Conservation (phyloP, 2,113 vertebrate species). For the Otocyon megalotis region DNA sequence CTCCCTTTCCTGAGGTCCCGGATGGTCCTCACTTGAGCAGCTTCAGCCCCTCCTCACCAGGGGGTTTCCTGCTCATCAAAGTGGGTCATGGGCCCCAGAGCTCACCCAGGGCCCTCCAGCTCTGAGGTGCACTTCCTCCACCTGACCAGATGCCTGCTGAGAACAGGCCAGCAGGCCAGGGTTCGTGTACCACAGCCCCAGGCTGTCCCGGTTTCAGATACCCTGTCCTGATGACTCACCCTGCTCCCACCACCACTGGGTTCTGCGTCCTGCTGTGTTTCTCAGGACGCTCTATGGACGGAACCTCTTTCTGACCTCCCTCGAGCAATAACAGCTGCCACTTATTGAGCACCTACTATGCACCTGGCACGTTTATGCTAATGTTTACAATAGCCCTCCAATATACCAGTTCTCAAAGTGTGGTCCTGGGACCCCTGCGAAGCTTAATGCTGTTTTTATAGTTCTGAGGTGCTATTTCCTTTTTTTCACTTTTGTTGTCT, state of each 20-base stretch:
- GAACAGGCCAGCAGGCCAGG: neutral
- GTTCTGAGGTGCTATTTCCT: neutral
- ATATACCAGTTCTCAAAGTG: conserved; percentile 48
- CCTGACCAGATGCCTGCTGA: neutral
- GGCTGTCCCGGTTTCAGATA: neutral
- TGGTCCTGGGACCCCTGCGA: neutral
- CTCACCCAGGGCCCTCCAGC: neutral
- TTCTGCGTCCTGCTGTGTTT: neutral
- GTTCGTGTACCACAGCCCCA: neutral
- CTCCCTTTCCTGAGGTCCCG: neutral
- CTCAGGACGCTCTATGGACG: neutral
- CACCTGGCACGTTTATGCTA: neutral
- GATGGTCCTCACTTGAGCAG: neutral
- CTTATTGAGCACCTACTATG: conserved; percentile 36
- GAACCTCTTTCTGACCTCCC: neutral
- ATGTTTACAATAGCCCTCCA: neutral
- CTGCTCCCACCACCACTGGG: neutral
- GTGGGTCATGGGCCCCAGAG: neutral
- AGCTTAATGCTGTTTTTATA: neutral
- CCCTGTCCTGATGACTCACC: neutral
- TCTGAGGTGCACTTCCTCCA: neutral
- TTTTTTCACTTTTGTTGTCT: neutral
- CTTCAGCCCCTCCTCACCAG: neutral
- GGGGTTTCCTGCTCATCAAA: conserved; percentile 4
- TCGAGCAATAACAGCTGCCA: neutral